A percentile compares a stretch with the other conserved stretches of the same genome.
These are phyloP conservation scores for Chamaedrilus cognettii DNA, from an alignment of 2,888 invertebrate species.

Conservation along the genomic window DNA sequence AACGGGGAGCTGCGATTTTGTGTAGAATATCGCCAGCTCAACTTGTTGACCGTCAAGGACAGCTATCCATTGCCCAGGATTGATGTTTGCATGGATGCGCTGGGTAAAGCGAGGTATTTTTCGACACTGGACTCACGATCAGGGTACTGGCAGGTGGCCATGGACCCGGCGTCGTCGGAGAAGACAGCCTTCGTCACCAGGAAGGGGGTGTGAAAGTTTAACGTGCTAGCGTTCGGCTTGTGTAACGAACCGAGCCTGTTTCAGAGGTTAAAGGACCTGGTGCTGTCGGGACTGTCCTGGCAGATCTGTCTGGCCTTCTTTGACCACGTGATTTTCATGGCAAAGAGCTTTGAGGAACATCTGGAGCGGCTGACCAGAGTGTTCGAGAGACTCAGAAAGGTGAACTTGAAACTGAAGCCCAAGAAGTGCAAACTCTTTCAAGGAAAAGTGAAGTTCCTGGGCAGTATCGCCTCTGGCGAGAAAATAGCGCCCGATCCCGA, in stretches of 20 bases:
- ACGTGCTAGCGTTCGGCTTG: background rate
- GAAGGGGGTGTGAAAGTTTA: background rate
- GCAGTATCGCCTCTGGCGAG: too few relatives aligned
- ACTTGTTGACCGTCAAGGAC: background rate
- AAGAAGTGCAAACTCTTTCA: too few relatives aligned
- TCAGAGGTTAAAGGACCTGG: background rate
- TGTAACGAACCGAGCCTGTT: background rate
- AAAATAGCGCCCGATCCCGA: too few relatives aligned
- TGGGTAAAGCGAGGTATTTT: conserved; percentile 1
- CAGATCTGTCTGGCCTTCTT: too few relatives aligned
- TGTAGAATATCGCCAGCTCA: conserved; percentile 6
- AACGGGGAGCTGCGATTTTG: background rate
- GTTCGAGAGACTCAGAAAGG: too few relatives aligned
- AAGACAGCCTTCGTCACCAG: background rate
- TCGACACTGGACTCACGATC: background rate
- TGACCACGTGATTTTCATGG: too few relatives aligned
- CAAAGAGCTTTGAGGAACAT: too few relatives aligned
- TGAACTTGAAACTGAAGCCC: too few relatives aligned
- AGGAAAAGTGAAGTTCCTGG: too few relatives aligned
- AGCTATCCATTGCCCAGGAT: conserved; percentile 3
- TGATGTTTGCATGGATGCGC: background rate
- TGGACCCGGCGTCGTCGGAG: background rate
- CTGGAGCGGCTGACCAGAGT: too few relatives aligned
- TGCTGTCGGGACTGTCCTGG: background rate
- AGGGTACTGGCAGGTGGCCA: background rate